Evolutionary conservation across 2,113 vertebrate species (phyloP).

Genomic region (Pseudonaja textilis): DNA sequence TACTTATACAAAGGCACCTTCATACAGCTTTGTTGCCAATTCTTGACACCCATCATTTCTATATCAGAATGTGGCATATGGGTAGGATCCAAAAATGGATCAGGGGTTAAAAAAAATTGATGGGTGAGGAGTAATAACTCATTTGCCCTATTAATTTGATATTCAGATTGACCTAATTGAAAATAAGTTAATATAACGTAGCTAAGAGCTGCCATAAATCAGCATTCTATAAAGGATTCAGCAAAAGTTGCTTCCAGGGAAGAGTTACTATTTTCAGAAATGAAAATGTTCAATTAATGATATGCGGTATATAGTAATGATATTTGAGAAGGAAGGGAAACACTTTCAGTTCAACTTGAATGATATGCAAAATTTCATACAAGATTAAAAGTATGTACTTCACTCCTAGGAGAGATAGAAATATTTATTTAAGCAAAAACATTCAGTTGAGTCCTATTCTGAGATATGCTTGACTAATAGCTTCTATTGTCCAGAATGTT

Average conservation of each 20-base stretch:
- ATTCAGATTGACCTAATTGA: background rate
- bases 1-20: background rate
- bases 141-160: background rate
- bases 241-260: background rate
- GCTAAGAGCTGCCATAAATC: background rate
- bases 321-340: background rate
- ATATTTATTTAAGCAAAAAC: background rate
- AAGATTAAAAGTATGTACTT: background rate
- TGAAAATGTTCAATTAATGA: background rate
- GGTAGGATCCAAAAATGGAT: background rate
- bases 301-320: background rate
- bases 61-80: background rate
- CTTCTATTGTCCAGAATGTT: background rate
- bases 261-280: background rate
- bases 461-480: background rate
- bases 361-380: background rate
- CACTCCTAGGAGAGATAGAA: background rate
- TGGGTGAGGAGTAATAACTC: background rate
- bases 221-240: background rate
- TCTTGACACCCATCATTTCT: background rate
- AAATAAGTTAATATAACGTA: background rate
- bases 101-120: background rate
- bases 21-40: background rate
- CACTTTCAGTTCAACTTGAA: background rate
- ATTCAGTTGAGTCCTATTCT: background rate